Evolutionary conservation across 1,140 invertebrate genomes (phyloP).

Genomic region (Leptinotarsa texana): DNA sequence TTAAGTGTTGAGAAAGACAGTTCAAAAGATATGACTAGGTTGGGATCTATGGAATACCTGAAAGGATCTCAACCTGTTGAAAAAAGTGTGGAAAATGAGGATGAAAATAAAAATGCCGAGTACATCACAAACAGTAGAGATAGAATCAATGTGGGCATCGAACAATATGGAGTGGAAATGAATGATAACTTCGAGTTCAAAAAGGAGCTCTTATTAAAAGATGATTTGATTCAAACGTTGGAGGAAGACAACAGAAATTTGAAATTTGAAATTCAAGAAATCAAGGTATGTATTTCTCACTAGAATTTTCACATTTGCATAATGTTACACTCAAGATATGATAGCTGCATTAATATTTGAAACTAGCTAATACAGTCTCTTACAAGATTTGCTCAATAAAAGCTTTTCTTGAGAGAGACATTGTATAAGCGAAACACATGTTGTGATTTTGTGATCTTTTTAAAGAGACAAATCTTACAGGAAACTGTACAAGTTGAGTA

Average conservation of each 20-base stretch:
- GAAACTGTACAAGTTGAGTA: too few species aligned
- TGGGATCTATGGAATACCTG: neutral
- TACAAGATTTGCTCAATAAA: too few species aligned
- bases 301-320: too few species aligned
- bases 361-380: too few species aligned
- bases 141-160: too few species aligned
- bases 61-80: neutral
- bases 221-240: slow-evolving; percentile 46
- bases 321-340: too few species aligned
- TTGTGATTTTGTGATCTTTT: too few species aligned
- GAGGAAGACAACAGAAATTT: slow-evolving; percentile 47
- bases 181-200: neutral
- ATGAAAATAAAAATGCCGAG: neutral
- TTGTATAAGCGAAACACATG: too few species aligned
- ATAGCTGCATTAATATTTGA: too few species aligned
- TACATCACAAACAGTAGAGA: neutral
- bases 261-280: slow-evolving; percentile 41
- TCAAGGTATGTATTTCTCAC: slow-evolving; percentile 41
- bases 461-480: too few species aligned
- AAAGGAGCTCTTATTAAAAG: slow-evolving; percentile 37
- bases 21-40: neutral
- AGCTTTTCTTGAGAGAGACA: too few species aligned
- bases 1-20: neutral
- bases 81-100: neutral
- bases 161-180: neutral